Base-by-base conservation (phyloP, 1,140 invertebrate genomes). In the Drosophila arawakana region DNA sequence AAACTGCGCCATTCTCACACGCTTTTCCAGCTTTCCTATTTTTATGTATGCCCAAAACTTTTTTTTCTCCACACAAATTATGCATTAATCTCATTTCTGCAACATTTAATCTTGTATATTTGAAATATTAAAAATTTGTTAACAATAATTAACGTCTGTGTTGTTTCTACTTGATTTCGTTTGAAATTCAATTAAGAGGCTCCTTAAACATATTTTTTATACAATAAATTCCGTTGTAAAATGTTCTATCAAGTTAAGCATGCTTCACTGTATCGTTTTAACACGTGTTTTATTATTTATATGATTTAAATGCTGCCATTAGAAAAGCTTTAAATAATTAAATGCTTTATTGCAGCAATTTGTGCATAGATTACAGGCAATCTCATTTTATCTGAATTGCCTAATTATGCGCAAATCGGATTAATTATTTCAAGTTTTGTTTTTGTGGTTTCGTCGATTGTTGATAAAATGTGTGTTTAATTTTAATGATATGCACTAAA, bases 351-450 rank as follows among this genome's bases (percentile, higher is more conserved):
- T 43, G 5, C 46, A 46, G n/a, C 35, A 25, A 50, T 58, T 39
- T 41, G 35, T 21, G 39, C 65, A 57, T 50, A 35, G n/a, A 59
- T 84, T 78, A 60, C 65, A 63, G 13, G n/a, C 9, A 30, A 30
- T 30, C 25, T 30, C 25, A 11, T 41, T 25, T 46, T 55, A 69
- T 62, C 34, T 11, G n/a, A 49, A 80, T 79, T 47, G 69, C 18
- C 47, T 73, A 62, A 84, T 84, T 78, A 54, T 66, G 59, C 63
- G 41, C 54, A 52, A 78, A 66, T 61, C 43, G 44, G 63, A 69
- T 69, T 55, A 69, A 85, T 75, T 80, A 85, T 74, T 69, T 59
- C 6, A 7, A 30, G n/a, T 47, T 44, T 47, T 46, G 15, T 55
- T 55, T 9, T 43, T 30, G 25, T 6, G 25, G 25, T 30, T 6